Conservation (phyloP, 2,888 invertebrate species). For the Harpalus rubripes region DNA sequence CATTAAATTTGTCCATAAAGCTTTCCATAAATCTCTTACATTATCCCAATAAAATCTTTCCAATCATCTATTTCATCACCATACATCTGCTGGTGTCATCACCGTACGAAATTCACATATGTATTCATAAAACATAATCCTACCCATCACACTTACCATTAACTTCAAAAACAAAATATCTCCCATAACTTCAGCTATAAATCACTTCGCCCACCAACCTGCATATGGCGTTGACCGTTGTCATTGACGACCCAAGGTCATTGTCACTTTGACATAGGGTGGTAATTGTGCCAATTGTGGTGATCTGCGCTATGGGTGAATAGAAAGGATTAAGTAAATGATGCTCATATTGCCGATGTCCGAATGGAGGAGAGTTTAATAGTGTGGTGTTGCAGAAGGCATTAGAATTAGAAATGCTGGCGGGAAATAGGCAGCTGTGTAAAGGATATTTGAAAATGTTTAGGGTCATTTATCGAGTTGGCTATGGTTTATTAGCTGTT, state of each 20-base stretch:
- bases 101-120: constrained; percentile 30
- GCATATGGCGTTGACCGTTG: constrained; percentile 43
- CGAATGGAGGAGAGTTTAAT: constrained; percentile 48
- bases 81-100: constrained; percentile 36
- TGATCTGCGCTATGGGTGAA: constrained; percentile 11
- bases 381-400: background rate
- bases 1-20: background rate
- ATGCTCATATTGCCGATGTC: constrained; percentile 72
- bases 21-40: background rate
- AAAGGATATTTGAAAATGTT: constrained; percentile 17
- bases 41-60: background rate
- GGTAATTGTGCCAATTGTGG: constrained; percentile 27
- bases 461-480: constrained; percentile 18
- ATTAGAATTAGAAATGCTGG: constrained; percentile 10
- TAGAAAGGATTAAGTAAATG: constrained; percentile 73
- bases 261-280: constrained; percentile 20
- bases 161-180: constrained; percentile 48
- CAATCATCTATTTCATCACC: constrained; percentile 30
- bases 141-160: constrained; percentile 35
- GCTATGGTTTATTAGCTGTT: constrained; percentile 41
- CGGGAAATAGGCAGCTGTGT: constrained; percentile 30
- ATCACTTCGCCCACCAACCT: constrained; percentile 31
- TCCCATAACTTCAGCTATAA: constrained; percentile 11
- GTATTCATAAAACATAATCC: constrained; percentile 52
- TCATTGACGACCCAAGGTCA: constrained; percentile 6